Conservation (phyloP, 2,113 vertebrate species). For the Psettodes erumei region DNA sequence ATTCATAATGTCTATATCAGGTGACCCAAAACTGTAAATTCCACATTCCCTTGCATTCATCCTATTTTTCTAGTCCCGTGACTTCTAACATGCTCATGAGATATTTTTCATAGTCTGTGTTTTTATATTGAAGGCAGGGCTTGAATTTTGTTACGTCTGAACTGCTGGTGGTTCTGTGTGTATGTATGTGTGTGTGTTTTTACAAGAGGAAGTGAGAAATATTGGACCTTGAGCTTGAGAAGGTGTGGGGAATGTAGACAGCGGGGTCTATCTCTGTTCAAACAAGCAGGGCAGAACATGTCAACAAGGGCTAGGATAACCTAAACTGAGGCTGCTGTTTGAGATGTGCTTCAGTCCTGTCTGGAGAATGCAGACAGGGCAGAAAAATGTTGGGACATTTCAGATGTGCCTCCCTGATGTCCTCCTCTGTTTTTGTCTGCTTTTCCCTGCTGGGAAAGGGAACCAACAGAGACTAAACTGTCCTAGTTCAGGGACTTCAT, state of each 20-base stretch:
- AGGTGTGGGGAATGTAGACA: conserved; percentile 74
- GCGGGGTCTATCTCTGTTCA: conserved; percentile 64
- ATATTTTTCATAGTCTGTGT: conserved; percentile 26
- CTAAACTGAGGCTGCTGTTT: neutral
- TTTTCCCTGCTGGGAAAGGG: conserved; percentile 10
- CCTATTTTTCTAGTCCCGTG: conserved; percentile 1
- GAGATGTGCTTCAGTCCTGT: conserved; percentile 6
- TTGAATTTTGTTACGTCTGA: conserved; percentile 27
- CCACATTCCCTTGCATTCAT: neutral
- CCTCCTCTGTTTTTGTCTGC: conserved; percentile 8
- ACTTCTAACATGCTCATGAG: conserved; percentile 20
- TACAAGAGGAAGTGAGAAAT: conserved; percentile 66
- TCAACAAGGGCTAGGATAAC: conserved; percentile 28
- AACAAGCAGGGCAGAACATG: conserved; percentile 59
- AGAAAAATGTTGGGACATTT: neutral
- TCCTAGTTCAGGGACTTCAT: neutral
- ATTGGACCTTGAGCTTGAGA: conserved; percentile 75
- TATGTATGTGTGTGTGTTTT: conserved; percentile 25
- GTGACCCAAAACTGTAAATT: conserved; percentile 18
- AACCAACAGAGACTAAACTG: conserved; percentile 15
- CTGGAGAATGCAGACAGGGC: neutral
- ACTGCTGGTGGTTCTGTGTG: neutral
- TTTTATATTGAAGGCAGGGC: neutral
- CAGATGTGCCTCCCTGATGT: neutral
- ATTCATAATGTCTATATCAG: conserved; percentile 8